Evolutionary conservation across 2,888 invertebrate genomes (phyloP), one percentile per base, ranked within the genome.

Genomic region (Gibbula magus): DNA sequence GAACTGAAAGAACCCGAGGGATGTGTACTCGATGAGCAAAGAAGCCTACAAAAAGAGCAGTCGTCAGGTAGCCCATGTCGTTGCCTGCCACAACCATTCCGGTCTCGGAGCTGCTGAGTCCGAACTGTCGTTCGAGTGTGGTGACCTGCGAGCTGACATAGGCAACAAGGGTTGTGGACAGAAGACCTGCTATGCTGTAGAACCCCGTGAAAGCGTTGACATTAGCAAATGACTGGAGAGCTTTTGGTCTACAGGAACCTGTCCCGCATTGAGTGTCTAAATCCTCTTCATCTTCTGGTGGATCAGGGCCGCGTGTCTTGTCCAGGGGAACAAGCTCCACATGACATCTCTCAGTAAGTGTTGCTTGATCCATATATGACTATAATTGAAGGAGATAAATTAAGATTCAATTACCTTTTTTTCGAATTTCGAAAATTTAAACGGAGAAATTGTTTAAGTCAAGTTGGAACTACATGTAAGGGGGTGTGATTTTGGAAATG

Each of bases 51-150:
- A 86, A 83, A 2, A 89, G 76, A 0, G 84, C 85, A 70, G 83
- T 84, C 3, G 76, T n/a, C 75, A 90, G 80, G 80, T 86, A 90
- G 39, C 90, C 90, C 18, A 90, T 84, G 80, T 91, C 90, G 78
- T 91, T 90, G 79, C 88, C 87, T 67, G 87, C 87, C 82, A 90
- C 85, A 7, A 91, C 80, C 20, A 90, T 79, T 0, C 91, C 91
- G 4, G 86, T 86, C 73, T 88, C 84, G 18, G 88, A 84, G 81
- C 89, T 89, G 80, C 87, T 88, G 51, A 91, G 84, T 8, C 89
- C 89, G 79, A 88, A 90, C 81, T 88, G 86, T 52, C 84, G 86
- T 81, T 91, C 91, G n/a, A 91, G 83, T 74, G 89, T 89, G 1
- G 89, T 88, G 20, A 88, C 86, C 86, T 89, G 88, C 13, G 88